Conservation (phyloP, 2,888 invertebrate species). For the Odontocolon sp. region DNA sequence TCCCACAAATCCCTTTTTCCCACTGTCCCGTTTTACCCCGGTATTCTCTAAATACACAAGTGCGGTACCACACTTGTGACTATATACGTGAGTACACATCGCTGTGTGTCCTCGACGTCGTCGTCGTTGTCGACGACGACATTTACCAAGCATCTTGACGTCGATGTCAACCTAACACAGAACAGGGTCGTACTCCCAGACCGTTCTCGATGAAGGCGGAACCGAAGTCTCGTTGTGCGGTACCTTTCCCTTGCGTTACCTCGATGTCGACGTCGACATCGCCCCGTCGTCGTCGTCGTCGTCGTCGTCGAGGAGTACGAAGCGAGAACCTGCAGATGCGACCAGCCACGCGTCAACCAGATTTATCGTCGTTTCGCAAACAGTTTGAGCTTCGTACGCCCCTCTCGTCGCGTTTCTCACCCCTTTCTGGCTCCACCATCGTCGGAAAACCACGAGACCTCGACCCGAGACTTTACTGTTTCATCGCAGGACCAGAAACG, state of each 20-base stretch:
- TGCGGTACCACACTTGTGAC: too few relatives aligned
- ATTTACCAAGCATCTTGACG: slow-evolving; percentile 15
- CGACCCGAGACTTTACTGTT: slow-evolving; percentile 2
- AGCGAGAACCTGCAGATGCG: slow-evolving; percentile 50
- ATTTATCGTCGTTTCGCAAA: slow-evolving; percentile 54
- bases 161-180: slow-evolving; percentile 30
- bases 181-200: neutral
- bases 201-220: slow-evolving; percentile 22
- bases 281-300: slow-evolving; percentile 38
- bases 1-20: too few relatives aligned
- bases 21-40: too few relatives aligned
- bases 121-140: neutral
- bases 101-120: neutral
- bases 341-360: slow-evolving; percentile 51
- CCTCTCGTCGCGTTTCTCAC: slow-evolving; percentile 1
- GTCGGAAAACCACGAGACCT: neutral
- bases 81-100: neutral
- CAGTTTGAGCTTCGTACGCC: slow-evolving; percentile 40
- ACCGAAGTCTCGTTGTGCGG: slow-evolving; percentile 2
- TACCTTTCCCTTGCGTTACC: neutral
- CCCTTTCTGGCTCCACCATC: slow-evolving; percentile 5
- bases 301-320: slow-evolving; percentile 33
- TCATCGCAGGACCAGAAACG: neutral
- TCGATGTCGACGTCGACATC: slow-evolving; percentile 39
- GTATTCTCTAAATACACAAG: neutral